Evolutionary conservation across 1,140 invertebrate genomes (phyloP).

Genomic region (Hetaerina americana): DNA sequence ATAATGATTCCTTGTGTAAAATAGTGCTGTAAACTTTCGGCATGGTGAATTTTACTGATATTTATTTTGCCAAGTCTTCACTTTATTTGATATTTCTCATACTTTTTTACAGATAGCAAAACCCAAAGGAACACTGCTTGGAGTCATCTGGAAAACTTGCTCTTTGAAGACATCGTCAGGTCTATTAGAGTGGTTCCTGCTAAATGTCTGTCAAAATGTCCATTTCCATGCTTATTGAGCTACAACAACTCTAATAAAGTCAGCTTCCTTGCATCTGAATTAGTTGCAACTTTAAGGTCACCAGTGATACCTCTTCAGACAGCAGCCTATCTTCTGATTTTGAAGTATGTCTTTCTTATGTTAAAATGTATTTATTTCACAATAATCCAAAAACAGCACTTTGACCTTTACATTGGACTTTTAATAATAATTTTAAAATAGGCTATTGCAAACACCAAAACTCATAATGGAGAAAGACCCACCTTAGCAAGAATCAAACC

Average conservation of each 20-base stretch:
- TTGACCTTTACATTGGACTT: no score
- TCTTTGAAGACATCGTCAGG: neutral
- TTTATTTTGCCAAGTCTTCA: no score
- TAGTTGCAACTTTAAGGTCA: constrained; percentile 7
- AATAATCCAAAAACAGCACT: no score
- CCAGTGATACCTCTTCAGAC: constrained; percentile 13
- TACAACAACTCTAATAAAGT: neutral
- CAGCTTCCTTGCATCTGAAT: neutral
- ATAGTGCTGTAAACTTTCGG: no score
- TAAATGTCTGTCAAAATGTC: neutral
- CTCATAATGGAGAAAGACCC: no score
- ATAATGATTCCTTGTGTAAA: no score
- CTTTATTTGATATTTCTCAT: no score
- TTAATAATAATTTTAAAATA: no score
- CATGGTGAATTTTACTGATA: no score
- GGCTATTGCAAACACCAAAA: no score
- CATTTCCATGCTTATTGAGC: neutral
- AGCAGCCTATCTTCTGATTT: constrained; percentile 13
- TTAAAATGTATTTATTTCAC: neutral
- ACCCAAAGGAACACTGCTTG: neutral
- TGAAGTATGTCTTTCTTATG: constrained; percentile 11
- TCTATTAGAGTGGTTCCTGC: neutral
- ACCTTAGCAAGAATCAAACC: no score
- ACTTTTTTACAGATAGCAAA: constrained; percentile 1
- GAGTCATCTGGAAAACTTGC: neutral